Evolutionary conservation across 2,113 vertebrate genomes (phyloP).

Genomic region (Psittacara wagleri): DNA sequence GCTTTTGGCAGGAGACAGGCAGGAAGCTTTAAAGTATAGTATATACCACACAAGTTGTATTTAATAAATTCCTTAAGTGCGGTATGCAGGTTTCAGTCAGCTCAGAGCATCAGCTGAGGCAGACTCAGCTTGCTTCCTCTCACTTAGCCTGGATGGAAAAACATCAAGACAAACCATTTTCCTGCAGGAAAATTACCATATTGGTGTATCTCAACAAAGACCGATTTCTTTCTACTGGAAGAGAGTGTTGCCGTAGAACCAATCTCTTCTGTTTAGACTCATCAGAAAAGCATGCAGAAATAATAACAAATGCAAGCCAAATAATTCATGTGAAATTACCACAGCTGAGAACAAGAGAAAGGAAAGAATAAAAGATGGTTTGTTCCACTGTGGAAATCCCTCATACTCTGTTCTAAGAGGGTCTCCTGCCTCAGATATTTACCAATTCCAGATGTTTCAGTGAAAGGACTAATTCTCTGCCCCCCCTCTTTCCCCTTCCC

Average conservation of each 20-base stretch:
- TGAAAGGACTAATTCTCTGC: neutral
- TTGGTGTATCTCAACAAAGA: neutral
- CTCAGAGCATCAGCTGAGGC: neutral
- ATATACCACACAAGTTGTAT: slow-evolving; percentile 18
- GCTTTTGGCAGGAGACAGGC: neutral
- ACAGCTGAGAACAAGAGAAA: neutral
- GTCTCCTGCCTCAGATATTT: slow-evolving; percentile 28
- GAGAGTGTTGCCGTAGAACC: neutral
- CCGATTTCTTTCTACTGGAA: neutral
- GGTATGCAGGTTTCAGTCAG: slow-evolving; percentile 1
- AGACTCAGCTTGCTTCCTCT: neutral
- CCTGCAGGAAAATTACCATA: neutral
- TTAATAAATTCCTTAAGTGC: slow-evolving; percentile 25
- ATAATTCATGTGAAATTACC: neutral
- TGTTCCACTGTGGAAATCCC: slow-evolving; percentile 40
- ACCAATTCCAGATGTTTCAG: slow-evolving; percentile 55
- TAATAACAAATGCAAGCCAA: neutral
- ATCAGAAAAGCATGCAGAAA: neutral
- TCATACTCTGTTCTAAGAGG: neutral
- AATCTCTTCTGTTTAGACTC: neutral
- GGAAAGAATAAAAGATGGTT: slow-evolving; percentile 25
- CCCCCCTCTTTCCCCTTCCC: neutral
- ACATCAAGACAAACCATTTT: neutral
- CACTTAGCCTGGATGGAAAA: neutral
- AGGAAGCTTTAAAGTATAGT: neutral